Evolutionary conservation across 2,797 vertebrate species (phyloP), one percentile per base, ranked within the genome.

Genomic region (Alfaro cultratus): DNA sequence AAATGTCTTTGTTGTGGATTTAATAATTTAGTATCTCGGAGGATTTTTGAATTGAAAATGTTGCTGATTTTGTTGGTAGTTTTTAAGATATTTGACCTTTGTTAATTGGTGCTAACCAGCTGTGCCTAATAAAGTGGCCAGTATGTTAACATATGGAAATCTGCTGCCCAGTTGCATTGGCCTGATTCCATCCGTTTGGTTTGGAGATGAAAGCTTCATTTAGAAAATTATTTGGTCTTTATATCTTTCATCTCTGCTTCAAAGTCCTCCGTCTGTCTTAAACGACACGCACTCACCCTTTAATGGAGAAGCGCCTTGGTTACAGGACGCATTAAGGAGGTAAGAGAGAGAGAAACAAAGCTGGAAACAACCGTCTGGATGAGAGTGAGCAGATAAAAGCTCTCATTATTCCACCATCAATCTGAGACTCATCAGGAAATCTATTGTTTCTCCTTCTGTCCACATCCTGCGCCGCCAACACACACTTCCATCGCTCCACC

Each of bases 321-420:
- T 46, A 26, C 23, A 2, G 76, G 64, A 57, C 47, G 53, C 70
- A 73, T 73, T 34, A 80, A 80, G 77, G 29, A 76, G 55, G 36
- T 53, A 45, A 45, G 64, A 75, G 41, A 53, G 41, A 53, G 51
- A 62, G 34, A 79, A 83, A 85, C 55, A 70, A 67, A 75, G 55
- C 81, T 62, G 31, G 41, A 73, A 74, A 60, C 36, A 26, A 34
- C 21, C 29, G 45, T 7, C 71, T 75, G 80, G 86, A 46, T 57
- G 39, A 26, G 67, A 84, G 53, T 75, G 80, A 46, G 43, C 47
- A n/a, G 64, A 70, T 87, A 80, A 87, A 82, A 85, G 80, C 80
- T 91, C 77, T 91, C 77, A 89, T 94, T 91, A 90, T 87, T 89
- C 90, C 86, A 82, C 85, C 79, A 86, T 92, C 86, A 91, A 1